Evolutionary conservation across 2,888 invertebrate species (phyloP), one percentile per base, ranked within the genome.

Genomic region (Hirtodrosophila alboralis): DNA sequence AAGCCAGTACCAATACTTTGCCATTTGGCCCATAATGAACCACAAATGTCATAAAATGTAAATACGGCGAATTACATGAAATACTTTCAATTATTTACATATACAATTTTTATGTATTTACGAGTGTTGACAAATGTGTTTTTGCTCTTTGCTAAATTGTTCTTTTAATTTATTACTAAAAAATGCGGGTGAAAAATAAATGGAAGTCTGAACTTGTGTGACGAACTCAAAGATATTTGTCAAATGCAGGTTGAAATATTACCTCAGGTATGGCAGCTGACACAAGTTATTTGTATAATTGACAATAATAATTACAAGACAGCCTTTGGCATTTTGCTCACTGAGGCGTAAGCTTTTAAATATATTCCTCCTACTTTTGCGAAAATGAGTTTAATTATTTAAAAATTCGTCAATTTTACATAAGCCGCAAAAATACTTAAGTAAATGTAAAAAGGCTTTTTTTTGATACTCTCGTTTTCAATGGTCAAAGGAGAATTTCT

Each of bases 381-480:
- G 23, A 28, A 14, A 45, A 34, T 60, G 44, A 28, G 13, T 76
- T 51, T 70, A 76, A 76, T 76, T 76, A 63, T 66, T 73, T 56
- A 58, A 58, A 58, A 48, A 45, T 16, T 34, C 28, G 43, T 7
- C 43, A 68, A 68, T 57, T 62, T 37, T 26, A 13, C 23, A 57
- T 30, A 14, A 8, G 16, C 7, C 31, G 23, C 30, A 45, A 18
- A 10, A 28, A 37, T n/a, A 38, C 26, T 21, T 5, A 56, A 48
- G 16, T 36, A 38, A 36, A 37, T 37, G 18, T 26, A 5, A 6
- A 21, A 2, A 23, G 7, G 4, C 1, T 1, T 8, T 3, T 4
- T 34, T 5, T 13, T 6, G 6, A 57, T 38, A 48, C 48, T 43
- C 33, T 4, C 18, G 18, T 18, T 63, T 2, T 13, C n/a, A n/a